These are phyloP conservation scores for Perca flavescens DNA, from an alignment of 2,113 vertebrate species.

Conservation along the genomic window DNA sequence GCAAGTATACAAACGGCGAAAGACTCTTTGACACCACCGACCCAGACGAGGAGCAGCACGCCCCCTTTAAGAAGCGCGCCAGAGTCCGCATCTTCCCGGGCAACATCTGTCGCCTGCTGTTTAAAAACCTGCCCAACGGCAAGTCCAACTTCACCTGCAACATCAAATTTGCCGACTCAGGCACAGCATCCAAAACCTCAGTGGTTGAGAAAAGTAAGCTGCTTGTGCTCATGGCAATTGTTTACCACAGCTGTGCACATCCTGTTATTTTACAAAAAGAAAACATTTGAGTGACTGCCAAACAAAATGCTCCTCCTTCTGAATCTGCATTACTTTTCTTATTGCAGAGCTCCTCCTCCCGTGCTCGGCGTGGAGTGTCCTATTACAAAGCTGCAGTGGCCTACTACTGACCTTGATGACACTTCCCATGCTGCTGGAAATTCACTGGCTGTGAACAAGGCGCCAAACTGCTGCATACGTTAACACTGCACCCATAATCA, in stretches of 20 bases:
- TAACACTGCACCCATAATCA: constrained; percentile 58
- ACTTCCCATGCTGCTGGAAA: constrained; percentile 68
- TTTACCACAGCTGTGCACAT: constrained; percentile 10
- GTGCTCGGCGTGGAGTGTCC: constrained; percentile 79
- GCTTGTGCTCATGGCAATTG: background rate
- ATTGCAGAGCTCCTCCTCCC: constrained; percentile 71
- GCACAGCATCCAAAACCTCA: constrained; percentile 35
- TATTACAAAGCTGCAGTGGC: constrained; percentile 75
- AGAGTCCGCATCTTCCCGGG: constrained; percentile 53
- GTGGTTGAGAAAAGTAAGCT: constrained; percentile 80
- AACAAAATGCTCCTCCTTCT: constrained; percentile 19
- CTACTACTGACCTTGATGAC: constrained; percentile 77
- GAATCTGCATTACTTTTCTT: constrained; percentile 44
- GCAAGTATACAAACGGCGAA: constrained; percentile 73
- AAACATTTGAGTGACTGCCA: constrained; percentile 3
- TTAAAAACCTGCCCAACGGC: constrained; percentile 67
- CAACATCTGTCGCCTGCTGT: constrained; percentile 73
- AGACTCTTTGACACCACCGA: constrained; percentile 76
- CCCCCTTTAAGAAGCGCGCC: constrained; percentile 72
- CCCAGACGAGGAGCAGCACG: constrained; percentile 50
- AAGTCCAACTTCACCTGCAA: constrained; percentile 79
- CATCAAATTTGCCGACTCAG: constrained; percentile 56
- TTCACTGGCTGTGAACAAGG: constrained; percentile 70
- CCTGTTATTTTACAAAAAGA: constrained; percentile 22
- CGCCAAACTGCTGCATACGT: constrained; percentile 48